A percentile compares a stretch with the other conserved stretches of the same genome.
Evolutionary conservation across 2,113 vertebrate species (phyloP).

Genomic region (Tyto alba): DNA sequence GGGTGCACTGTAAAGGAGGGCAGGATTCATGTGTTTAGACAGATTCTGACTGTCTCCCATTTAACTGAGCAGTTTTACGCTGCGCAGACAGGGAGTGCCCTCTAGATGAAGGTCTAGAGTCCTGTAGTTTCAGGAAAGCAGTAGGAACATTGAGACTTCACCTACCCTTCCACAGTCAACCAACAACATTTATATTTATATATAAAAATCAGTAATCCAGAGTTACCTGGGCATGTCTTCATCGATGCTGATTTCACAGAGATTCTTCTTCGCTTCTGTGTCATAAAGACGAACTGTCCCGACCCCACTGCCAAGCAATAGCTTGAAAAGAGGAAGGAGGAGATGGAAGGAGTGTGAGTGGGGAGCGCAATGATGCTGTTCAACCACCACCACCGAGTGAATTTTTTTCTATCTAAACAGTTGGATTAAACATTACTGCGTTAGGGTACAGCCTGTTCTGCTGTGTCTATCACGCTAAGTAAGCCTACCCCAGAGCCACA

Average conservation of each 20-base stretch:
- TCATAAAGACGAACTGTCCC: conserved; percentile 94
- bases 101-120: background rate
- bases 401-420: background rate
- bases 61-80: background rate
- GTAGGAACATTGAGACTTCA: background rate
- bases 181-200: background rate
- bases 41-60: background rate
- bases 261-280: conserved; percentile 95
- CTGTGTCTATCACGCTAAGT: background rate
- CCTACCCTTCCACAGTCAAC: background rate
- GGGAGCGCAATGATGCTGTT: background rate
- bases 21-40: background rate
- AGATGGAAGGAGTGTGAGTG: background rate
- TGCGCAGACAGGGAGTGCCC: background rate
- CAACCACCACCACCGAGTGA: background rate
- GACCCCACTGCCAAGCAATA: conserved; percentile 91
- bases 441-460: background rate
- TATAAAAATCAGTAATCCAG: background rate
- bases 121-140: background rate
- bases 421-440: background rate
- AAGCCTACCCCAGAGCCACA: background rate
- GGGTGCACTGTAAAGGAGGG: background rate
- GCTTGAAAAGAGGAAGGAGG: conserved; percentile 65
- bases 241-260: conserved; percentile 92
- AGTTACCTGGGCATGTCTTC: conserved; percentile 88